Percentiles rank a stretch among this genome's conserved stretches.
These are phyloP conservation scores for Malaclemys terrapin DNA, from an alignment of 2,113 vertebrate genomes.

Conservation along the genomic window DNA sequence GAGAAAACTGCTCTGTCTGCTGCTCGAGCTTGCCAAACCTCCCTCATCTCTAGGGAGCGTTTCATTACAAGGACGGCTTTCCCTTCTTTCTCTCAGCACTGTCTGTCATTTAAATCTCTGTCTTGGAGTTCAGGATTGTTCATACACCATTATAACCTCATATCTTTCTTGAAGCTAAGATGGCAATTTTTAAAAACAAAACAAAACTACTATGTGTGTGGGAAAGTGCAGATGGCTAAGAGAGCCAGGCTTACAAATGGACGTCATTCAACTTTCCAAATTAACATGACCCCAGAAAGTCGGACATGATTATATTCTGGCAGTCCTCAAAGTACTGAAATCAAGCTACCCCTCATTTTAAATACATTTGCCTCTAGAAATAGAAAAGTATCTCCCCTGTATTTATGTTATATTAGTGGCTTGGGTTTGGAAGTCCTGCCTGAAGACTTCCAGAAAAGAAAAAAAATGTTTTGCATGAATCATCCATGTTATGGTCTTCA, in stretches of 20 bases:
- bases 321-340: conserved; percentile 50
- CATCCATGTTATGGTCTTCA: conserved; percentile 71
- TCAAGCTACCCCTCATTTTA: conserved; percentile 55
- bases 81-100: background rate
- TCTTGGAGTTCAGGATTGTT: background rate
- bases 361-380: conserved; percentile 74
- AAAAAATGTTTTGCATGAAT: conserved; percentile 73
- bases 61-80: background rate
- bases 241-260: background rate
- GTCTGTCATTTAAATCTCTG: background rate
- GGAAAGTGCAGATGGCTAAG: background rate
- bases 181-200: background rate
- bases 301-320: conserved; percentile 30
- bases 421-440: conserved; percentile 69
- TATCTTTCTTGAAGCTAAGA: conserved; percentile 5
- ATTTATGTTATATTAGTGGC: conserved; percentile 80
- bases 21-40: background rate
- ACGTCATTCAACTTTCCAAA: conserved; percentile 5
- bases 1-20: background rate
- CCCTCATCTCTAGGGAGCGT: background rate
- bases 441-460: conserved; percentile 66
- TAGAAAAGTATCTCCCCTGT: conserved; percentile 76
- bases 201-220: background rate
- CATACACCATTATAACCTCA: fast-evolving
- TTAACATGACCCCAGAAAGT: conserved; percentile 20